Evolutionary conservation across 2,113 vertebrate species (phyloP), one percentile per base, ranked within the genome.

Genomic region (Istiophorus platypterus): DNA sequence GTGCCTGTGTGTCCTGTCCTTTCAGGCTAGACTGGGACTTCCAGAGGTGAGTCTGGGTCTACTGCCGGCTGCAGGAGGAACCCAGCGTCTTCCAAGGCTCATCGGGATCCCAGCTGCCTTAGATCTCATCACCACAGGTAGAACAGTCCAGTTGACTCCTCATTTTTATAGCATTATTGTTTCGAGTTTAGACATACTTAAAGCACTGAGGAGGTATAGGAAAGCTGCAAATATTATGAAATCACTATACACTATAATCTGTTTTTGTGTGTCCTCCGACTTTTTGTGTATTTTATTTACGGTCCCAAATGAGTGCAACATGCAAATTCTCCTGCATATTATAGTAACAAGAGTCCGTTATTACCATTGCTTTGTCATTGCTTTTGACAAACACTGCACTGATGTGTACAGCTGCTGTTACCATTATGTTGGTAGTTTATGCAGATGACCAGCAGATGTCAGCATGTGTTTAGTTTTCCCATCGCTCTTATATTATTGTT

Each of bases 111-210:
- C 96, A 64, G 95, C 95, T 84, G 96, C 97, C 31, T 92, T 99
- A 67, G 96, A 97, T 41, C 89, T 99, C 65, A 98, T 99, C 89
- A 97, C 95, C 58, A 97, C 97, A 95, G 97, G 97, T 98, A 78
- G 39, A 18, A 82, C 61, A 84, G 54, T 64, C 45, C 45, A 72
- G 0, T 57, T 65, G 20, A 76, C 65, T 58, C 15, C 18, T 58
- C 7, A 34, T 26, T 58, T 22, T 70, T 39, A 54, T 5, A 52
- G 12, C 54, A 41, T 24, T 76, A 11, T 18, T 10, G 9, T 27
- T 37, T 37, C 2, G 15, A n/a, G 31, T 37, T 66, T 20, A 54
- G 20, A 51, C 29, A n/a, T 49, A 5, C 31, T 73, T 58, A 58
- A 42, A 18, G 15, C 18, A 66, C 1, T 39, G 14, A 26, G n/a